Percentiles rank a stretch among this genome's conserved stretches.
Evolutionary conservation across 2,888 invertebrate genomes (phyloP).

Genomic region (Hylaea fasciaria): DNA sequence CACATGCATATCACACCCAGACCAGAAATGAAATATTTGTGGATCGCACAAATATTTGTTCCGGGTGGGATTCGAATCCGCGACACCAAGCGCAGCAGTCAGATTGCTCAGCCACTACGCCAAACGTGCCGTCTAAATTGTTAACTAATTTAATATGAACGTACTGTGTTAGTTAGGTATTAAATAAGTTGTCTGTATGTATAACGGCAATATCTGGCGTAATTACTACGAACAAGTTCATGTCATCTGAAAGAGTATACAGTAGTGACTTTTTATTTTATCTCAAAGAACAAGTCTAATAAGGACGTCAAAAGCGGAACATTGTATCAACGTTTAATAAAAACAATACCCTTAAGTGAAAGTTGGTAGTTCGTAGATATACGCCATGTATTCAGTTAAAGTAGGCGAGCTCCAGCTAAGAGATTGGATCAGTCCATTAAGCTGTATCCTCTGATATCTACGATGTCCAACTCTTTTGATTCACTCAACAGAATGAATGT

Average conservation of each 20-base stretch:
- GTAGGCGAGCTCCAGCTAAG: slow-evolving; percentile 68
- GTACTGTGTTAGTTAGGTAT: too few relatives aligned
- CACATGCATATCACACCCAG: too few relatives aligned
- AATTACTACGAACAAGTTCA: neutral
- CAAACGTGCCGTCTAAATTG: too few relatives aligned
- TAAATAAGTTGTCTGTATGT: too few relatives aligned
- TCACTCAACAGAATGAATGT: slow-evolving; percentile 44
- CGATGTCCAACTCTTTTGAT: slow-evolving; percentile 55
- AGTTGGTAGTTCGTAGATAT: slow-evolving; percentile 31
- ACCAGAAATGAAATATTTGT: too few relatives aligned
- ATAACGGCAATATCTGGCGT: too few relatives aligned
- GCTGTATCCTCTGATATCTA: slow-evolving; percentile 68
- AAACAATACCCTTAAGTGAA: slow-evolving; percentile 33
- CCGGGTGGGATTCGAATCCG: too few relatives aligned
- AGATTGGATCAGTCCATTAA: slow-evolving; percentile 76
- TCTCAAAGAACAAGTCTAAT: slow-evolving; percentile 18
- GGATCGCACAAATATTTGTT: too few relatives aligned
- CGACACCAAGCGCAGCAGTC: too few relatives aligned
- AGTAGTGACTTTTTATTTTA: neutral
- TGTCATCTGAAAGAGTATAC: neutral
- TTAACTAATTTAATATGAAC: too few relatives aligned
- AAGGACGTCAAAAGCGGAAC: slow-evolving; percentile 23
- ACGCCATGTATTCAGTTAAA: slow-evolving; percentile 47
- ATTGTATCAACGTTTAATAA: slow-evolving; percentile 29
- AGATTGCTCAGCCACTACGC: too few relatives aligned